Percentiles rank a stretch among this genome's conserved stretches.
These are phyloP conservation scores for Colletes gigas DNA, from an alignment of 1,140 invertebrate genomes.

Conservation along the genomic window DNA sequence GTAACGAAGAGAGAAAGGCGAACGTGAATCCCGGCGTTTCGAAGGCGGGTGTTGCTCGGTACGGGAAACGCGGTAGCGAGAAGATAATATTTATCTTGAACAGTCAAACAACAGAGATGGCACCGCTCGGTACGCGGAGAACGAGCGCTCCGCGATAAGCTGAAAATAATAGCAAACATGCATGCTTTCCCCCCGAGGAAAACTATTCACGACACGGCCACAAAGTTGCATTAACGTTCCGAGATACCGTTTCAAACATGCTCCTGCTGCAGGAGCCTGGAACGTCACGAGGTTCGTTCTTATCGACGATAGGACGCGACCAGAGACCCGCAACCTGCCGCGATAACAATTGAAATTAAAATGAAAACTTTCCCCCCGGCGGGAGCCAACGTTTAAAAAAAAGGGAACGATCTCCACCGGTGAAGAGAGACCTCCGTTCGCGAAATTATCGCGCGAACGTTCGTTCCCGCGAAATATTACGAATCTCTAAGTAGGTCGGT, in stretches of 20 bases:
- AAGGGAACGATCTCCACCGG: neutral
- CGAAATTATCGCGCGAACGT: neutral
- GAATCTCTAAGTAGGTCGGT: conserved; percentile 14
- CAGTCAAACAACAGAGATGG: conserved; percentile 14
- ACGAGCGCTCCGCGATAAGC: conserved; percentile 20
- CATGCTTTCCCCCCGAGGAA: conserved; percentile 22
- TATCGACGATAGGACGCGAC: conserved; percentile 14
- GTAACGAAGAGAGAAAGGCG: neutral
- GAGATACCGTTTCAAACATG: conserved; percentile 16
- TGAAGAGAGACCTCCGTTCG: too few relatives aligned
- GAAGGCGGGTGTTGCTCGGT: neutral
- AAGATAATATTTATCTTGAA: conserved; percentile 31
- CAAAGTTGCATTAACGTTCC: conserved; percentile 30
- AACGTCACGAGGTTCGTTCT: neutral
- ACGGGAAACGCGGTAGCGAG: neutral
- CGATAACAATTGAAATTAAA: conserved; percentile 7
- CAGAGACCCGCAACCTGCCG: neutral
- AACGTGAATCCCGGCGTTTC: neutral
- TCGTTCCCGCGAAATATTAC: conserved; percentile 7
- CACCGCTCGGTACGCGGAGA: neutral
- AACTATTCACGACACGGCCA: neutral
- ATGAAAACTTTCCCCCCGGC: neutral
- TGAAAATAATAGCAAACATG: conserved; percentile 41
- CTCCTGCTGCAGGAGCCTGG: neutral
- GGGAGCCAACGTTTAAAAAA: neutral